Evolutionary conservation across 2,797 vertebrate genomes (phyloP).

Genomic region (Numenius phaeopus): DNA sequence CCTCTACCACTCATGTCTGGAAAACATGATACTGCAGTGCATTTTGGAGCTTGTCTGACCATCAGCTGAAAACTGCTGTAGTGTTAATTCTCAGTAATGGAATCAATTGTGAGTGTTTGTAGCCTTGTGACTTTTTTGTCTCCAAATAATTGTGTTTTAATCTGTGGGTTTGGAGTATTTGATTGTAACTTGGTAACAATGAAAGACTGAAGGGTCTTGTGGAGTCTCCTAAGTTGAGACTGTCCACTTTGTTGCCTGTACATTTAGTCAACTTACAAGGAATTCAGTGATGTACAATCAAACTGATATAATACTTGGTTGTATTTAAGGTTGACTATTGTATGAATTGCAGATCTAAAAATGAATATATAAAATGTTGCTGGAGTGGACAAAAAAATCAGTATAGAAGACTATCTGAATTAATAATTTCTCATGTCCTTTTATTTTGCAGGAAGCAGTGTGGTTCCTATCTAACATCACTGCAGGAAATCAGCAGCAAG

Average conservation of each 20-base stretch:
- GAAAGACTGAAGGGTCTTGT: background rate
- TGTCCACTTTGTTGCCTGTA: background rate
- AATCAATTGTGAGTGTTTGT: background rate
- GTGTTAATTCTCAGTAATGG: background rate
- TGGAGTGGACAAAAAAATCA: background rate
- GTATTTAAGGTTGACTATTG: background rate
- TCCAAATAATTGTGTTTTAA: background rate
- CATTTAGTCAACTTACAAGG: background rate
- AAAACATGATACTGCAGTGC: background rate
- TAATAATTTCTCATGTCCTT: background rate
- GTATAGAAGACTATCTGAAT: accelerated
- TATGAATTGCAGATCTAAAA: background rate
- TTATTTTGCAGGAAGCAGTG: constrained; percentile 91
- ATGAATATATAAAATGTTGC: background rate
- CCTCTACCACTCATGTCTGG: accelerated
- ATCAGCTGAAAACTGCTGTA: background rate
- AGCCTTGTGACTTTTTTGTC: background rate
- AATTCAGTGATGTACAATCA: background rate
- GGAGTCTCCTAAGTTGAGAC: background rate
- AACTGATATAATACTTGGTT: accelerated
- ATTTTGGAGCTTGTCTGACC: background rate
- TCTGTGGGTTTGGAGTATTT: background rate
- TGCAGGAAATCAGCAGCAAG: constrained; percentile 99
- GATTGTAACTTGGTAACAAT: background rate
- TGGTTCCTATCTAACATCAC: constrained; percentile 99